phyloP scores from a whole-genome alignment of 1,140 invertebrate genomes.

The Anagrus nilaparvatae region DNA sequence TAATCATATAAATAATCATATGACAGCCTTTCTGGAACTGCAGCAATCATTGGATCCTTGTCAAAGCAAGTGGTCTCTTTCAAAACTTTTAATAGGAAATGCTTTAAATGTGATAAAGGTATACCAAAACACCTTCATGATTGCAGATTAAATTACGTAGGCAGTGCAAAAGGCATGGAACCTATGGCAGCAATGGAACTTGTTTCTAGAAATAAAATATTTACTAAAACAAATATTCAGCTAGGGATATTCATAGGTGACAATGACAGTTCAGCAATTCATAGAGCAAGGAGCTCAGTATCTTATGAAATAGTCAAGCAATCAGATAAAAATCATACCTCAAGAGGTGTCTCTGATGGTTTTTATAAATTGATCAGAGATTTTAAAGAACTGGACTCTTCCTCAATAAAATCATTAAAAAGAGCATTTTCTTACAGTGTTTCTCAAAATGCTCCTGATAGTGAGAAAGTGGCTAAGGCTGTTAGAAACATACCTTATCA shows the following conservation, averaged over 20 bases:
- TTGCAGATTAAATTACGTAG: constrained; percentile 4
- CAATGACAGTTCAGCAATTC: constrained; percentile 5
- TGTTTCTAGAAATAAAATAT: background rate
- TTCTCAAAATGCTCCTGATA: constrained; percentile 7
- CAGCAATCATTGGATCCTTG: background rate
- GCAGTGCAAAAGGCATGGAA: constrained; percentile 5
- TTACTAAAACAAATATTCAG: background rate
- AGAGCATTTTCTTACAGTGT: constrained; percentile 6
- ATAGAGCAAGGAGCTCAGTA: background rate
- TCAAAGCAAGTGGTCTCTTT: constrained; percentile 8
- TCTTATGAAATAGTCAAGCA: background rate
- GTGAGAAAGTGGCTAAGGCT: background rate
- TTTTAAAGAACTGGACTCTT: constrained; percentile 2
- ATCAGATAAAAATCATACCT: background rate
- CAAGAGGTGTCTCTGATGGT: background rate
- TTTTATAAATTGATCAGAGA: constrained; percentile 5
- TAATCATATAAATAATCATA: too few relatives aligned
- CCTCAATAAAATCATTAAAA: constrained; percentile 7
- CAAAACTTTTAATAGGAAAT: constrained; percentile 1
- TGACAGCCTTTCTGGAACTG: constrained; percentile 5
- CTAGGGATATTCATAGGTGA: constrained; percentile 1
- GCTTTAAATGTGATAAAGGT: constrained; percentile 3
- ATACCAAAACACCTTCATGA: background rate
- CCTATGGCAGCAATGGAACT: constrained; percentile 2
- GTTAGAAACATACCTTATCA: constrained; percentile 5